phyloP scores from a whole-genome alignment of 2,797 vertebrate species.

The Spinus olivaceus region DNA sequence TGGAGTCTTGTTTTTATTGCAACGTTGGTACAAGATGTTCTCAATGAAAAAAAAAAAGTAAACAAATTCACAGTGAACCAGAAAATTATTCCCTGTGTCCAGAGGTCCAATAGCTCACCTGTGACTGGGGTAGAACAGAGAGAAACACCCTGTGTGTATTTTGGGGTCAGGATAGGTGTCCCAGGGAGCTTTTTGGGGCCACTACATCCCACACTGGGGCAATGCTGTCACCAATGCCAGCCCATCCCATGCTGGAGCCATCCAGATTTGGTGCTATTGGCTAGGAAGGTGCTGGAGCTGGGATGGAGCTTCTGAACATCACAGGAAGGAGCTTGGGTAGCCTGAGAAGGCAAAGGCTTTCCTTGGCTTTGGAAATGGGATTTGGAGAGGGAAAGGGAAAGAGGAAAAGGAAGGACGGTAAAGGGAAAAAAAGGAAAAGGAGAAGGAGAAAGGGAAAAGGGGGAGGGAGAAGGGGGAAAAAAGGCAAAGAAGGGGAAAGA shows the following conservation, averaged over 20 bases:
- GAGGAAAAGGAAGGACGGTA: neutral
- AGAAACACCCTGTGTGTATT: neutral
- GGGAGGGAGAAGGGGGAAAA: rapidly evolving
- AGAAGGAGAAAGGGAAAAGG: neutral
- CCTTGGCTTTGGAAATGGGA: neutral
- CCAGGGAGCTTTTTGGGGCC: neutral
- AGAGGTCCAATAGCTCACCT: neutral
- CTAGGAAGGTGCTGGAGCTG: neutral
- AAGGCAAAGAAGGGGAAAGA: neutral
- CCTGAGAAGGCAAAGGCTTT: neutral
- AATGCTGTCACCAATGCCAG: neutral
- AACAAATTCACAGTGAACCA: neutral
- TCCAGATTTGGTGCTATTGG: neutral
- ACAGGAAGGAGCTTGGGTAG: neutral
- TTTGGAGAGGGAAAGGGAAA: neutral
- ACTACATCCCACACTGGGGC: neutral
- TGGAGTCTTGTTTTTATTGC: neutral
- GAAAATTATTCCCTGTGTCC: neutral
- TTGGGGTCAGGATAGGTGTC: neutral
- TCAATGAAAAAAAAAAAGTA: neutral
- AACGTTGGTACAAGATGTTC: neutral
- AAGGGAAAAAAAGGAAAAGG: neutral
- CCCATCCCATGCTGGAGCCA: neutral
- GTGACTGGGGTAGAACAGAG: rapidly evolving
- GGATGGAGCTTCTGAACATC: neutral